Conservation (phyloP, 2,113 vertebrate species). For the Toxostoma redivivum region DNA sequence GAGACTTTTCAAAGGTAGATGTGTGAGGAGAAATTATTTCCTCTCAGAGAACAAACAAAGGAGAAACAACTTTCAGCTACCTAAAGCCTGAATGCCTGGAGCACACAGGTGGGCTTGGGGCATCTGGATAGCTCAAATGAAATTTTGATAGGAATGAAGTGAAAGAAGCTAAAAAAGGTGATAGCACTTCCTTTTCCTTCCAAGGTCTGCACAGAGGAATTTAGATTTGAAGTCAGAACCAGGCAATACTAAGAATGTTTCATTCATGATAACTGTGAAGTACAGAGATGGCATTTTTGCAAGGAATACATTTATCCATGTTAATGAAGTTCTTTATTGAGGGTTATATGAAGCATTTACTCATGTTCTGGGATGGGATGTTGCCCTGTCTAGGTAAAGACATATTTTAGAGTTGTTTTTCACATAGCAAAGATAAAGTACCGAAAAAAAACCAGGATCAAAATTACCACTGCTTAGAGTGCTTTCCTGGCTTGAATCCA, state of each 20-base stretch:
- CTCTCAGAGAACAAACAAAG: background rate
- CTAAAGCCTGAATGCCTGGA: background rate
- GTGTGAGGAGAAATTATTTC: background rate
- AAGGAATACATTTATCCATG: background rate
- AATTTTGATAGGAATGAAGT: background rate
- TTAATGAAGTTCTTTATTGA: background rate
- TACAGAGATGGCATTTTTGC: background rate
- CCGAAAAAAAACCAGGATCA: background rate
- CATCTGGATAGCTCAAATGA: background rate
- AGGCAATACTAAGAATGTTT: background rate
- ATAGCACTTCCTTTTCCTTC: background rate
- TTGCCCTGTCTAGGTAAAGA: background rate
- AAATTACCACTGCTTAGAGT: background rate
- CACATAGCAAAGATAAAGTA: conserved; percentile 3
- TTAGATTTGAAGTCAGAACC: background rate
- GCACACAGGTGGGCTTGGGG: background rate
- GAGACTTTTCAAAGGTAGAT: background rate
- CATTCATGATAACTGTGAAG: background rate
- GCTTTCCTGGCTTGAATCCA: conserved; percentile 53
- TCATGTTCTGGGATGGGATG: background rate
- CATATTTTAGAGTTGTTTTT: background rate
- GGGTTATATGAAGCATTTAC: background rate
- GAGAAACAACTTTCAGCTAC: background rate
- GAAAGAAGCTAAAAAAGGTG: background rate
- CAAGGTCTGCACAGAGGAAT: background rate